phyloP scores from a whole-genome alignment of 2,797 vertebrate species.

The Manis javanica region DNA sequence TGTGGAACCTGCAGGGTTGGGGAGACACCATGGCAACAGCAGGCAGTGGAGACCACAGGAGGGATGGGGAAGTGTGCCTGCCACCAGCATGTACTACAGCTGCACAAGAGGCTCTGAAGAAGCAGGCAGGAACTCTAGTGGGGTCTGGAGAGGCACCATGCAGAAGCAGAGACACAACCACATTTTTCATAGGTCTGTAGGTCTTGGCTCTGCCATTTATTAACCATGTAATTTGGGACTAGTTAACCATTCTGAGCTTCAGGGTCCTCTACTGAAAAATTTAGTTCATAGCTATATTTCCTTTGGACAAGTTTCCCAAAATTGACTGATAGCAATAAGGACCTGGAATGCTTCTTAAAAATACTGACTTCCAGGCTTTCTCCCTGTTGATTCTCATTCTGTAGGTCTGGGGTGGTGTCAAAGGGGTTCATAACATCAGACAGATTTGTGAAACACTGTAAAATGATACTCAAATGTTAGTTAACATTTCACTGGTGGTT shows the following conservation, averaged over 20 bases:
- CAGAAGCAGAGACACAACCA: neutral
- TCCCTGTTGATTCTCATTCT: neutral
- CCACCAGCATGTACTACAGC: neutral
- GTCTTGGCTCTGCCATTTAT: neutral
- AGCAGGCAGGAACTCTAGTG: neutral
- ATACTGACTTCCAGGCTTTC: neutral
- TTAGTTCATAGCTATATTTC: neutral
- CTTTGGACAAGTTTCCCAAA: neutral
- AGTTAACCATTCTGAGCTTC: neutral
- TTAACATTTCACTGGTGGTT: neutral
- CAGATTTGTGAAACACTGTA: neutral
- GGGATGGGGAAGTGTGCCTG: neutral
- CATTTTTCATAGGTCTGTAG: too few relatives aligned
- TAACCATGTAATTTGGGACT: neutral
- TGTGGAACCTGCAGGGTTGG: rapidly evolving
- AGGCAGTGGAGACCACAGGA: neutral
- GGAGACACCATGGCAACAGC: neutral
- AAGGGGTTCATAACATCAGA: neutral
- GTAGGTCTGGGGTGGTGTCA: neutral
- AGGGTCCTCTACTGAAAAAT: neutral
- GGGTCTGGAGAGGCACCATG: rapidly evolving
- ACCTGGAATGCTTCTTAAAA: neutral
- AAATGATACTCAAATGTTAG: neutral
- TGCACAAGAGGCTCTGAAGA: neutral
- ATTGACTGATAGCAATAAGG: neutral